Conservation (phyloP, 1,140 invertebrate species). For the Agrypnia vestita region DNA sequence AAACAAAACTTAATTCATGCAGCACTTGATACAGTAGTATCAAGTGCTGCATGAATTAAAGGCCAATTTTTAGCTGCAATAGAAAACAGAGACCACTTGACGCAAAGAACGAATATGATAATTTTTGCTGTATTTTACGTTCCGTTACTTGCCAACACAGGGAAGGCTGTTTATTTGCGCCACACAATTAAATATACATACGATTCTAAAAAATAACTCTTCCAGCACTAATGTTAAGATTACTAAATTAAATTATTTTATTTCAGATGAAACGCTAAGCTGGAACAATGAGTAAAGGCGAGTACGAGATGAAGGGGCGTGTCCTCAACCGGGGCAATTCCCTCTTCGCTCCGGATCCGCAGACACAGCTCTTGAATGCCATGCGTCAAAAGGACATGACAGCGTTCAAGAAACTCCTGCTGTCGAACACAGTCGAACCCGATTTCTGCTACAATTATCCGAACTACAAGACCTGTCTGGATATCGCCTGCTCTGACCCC, state of each 20-base stretch:
- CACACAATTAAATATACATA: too few species aligned
- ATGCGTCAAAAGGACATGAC: constrained; percentile 67
- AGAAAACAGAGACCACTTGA: too few species aligned
- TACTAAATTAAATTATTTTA: constrained; percentile 16
- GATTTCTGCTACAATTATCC: constrained; percentile 71
- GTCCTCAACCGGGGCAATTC: constrained; percentile 66
- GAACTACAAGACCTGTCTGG: constrained; percentile 73
- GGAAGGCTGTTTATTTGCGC: too few species aligned
- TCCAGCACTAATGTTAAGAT: neutral
- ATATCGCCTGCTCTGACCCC: constrained; percentile 71
- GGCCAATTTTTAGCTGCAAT: too few species aligned
- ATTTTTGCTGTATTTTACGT: too few species aligned
- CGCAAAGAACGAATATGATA: too few species aligned
- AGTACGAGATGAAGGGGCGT: constrained; percentile 70
- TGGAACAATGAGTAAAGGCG: constrained; percentile 66
- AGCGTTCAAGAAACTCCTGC: constrained; percentile 70
- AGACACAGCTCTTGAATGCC: constrained; percentile 68
- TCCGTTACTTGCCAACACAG: too few species aligned
- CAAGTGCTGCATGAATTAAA: too few species aligned
- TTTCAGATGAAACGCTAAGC: constrained; percentile 68
- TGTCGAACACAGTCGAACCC: constrained; percentile 64
- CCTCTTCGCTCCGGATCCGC: constrained; percentile 69
- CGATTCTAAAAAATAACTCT: neutral
- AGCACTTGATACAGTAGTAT: too few species aligned
- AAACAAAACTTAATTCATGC: too few species aligned